A percentile compares a stretch with the other conserved stretches of the same genome.
phyloP scores from a whole-genome alignment of 2,888 invertebrate species.

The Trissolcus japonicus region DNA sequence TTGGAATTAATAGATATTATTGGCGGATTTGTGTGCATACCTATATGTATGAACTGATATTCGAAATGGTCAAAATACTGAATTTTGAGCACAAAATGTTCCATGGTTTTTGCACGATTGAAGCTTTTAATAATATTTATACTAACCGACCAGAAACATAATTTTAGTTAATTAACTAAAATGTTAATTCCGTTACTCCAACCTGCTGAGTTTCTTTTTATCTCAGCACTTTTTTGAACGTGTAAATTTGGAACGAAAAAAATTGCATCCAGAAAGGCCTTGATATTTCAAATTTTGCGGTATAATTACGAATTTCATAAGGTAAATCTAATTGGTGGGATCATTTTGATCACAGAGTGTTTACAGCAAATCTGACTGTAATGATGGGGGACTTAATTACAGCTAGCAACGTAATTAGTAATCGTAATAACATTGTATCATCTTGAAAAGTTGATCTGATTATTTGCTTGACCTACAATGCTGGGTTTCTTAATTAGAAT shows the following conservation, averaged over 20 bases:
- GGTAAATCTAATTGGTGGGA: slow-evolving; percentile 11
- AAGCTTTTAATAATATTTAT: too few species aligned
- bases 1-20: slow-evolving; percentile 48
- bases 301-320: slow-evolving; percentile 14
- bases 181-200: too few species aligned
- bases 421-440: slow-evolving; percentile 29
- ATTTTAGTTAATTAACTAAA: too few species aligned
- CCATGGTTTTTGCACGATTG: too few species aligned
- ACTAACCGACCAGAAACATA: too few species aligned
- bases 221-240: too few species aligned
- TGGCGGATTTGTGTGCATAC: slow-evolving; percentile 10
- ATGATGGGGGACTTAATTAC: slow-evolving; percentile 26
- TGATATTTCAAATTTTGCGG: slow-evolving; percentile 25
- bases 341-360: slow-evolving; percentile 19
- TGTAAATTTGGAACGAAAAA: too few species aligned
- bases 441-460: slow-evolving; percentile 41
- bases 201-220: too few species aligned
- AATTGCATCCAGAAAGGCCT: too few species aligned
- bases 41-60: slow-evolving; percentile 16
- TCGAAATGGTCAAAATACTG: neutral
- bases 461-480: slow-evolving; percentile 35
- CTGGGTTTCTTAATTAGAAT: slow-evolving; percentile 30
- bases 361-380: slow-evolving; percentile 24
- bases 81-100: too few species aligned
- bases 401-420: slow-evolving; percentile 30